Evolutionary conservation across 1,140 invertebrate genomes (phyloP), one percentile per base, ranked within the genome.

Genomic region (Drosophila rhopaloa): DNA sequence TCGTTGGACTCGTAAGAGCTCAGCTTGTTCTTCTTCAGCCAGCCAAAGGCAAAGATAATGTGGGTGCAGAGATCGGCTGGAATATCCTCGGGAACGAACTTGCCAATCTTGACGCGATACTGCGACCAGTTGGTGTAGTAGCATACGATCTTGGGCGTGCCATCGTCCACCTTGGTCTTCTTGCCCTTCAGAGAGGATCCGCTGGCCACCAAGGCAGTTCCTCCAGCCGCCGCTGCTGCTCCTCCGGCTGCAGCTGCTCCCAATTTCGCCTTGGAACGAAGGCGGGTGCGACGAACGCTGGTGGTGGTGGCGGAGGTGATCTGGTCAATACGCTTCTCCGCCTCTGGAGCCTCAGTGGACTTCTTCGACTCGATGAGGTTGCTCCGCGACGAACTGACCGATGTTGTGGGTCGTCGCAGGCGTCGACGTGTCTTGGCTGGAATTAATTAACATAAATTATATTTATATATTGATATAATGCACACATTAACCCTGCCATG

Each of bases 61-160:
- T 99, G 98, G 0, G 98, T 99, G 93, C 98, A 99, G 5, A 99
- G 94, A 92, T 98, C 96, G 2, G 98, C 97, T 60, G 98, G 96
- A 70, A 99, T 98, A 92, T 99, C 97, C 93, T 99, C 98, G 0
- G 98, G 98, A 37, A 95, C 91, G 93, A 98, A 99, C 93, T 99
- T 99, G 35, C 97, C 98, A 60, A 97, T 94, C 91, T 98, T 98
- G 0, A 96, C 96, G 56, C 98, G 94, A 91, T 99, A 99, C 91
- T 99, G 98, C 0, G 98, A 98, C 98, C 98, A 99, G 93, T 99
- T 99, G 16, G 97, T 98, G 93, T 98, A 99, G 92, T 99, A 99
- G 91, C 98, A 99, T 1, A 98, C 97, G 58, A 98, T 94, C 95
- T 97, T 93, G 40, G 92, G 92, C 41, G 84, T 82, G 63, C 94